Percentiles rank a stretch among this genome's conserved stretches.
phyloP scores from a whole-genome alignment of 2,113 vertebrate species.

The Melierax canorus region DNA sequence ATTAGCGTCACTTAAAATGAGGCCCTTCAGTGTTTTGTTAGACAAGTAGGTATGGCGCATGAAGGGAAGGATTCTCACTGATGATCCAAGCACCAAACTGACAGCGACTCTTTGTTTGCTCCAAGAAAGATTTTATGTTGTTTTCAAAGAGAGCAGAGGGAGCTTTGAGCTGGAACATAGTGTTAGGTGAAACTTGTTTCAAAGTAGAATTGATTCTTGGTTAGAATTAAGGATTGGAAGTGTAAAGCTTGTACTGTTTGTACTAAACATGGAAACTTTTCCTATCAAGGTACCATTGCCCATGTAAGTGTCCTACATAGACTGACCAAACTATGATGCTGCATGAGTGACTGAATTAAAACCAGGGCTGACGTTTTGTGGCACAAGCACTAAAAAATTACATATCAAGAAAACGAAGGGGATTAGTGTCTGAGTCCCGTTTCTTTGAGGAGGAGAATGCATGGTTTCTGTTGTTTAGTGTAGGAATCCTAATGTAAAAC shows the following conservation, averaged over 20 bases:
- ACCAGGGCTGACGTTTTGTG: not conserved
- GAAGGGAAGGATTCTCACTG: not conserved
- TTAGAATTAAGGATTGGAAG: not conserved
- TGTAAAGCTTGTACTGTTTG: not conserved
- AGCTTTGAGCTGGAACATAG: not conserved
- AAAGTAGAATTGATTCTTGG: not conserved
- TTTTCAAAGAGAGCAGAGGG: not conserved
- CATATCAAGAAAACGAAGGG: not conserved
- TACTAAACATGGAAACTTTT: not conserved
- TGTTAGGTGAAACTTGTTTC: not conserved
- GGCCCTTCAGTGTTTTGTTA: not conserved
- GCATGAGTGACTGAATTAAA: not conserved
- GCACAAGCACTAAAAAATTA: not conserved
- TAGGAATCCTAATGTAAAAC: not conserved
- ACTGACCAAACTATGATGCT: not conserved
- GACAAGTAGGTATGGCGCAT: not conserved
- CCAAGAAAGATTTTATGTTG: not conserved
- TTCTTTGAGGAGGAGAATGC: not conserved
- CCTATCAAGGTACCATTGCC: not conserved
- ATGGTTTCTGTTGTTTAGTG: not conserved
- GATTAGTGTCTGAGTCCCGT: not conserved
- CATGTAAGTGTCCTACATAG: accelerated
- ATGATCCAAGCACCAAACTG: not conserved
- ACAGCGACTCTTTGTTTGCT: not conserved
- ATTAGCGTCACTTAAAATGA: not conserved